These are phyloP conservation scores for Rosalia funebris DNA, from an alignment of 2,888 invertebrate species.

Conservation along the genomic window DNA sequence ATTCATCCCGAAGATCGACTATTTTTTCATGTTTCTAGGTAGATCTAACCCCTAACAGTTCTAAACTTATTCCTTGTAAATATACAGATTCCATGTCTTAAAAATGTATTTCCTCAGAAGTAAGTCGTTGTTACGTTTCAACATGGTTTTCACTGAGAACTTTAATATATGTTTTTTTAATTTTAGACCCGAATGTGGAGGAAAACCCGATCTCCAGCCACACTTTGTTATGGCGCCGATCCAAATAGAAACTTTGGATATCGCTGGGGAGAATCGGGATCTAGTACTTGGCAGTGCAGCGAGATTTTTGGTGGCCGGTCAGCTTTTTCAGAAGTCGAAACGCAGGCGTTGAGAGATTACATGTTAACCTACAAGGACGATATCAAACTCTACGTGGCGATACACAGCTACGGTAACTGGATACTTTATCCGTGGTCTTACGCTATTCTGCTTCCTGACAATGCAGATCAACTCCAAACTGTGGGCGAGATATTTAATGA, in stretches of 20 bases:
- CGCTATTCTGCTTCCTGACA: constrained; percentile 66
- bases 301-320: constrained; percentile 64
- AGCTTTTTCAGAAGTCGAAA: constrained; percentile 68
- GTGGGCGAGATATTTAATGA: constrained; percentile 63
- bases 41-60: too few species aligned
- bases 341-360: constrained; percentile 69
- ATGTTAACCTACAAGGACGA: constrained; percentile 64
- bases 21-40: too few species aligned
- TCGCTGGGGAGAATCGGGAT: constrained; percentile 70
- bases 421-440: constrained; percentile 76
- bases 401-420: constrained; percentile 80
- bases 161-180: too few species aligned
- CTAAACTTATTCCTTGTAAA: too few species aligned
- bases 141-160: too few species aligned
- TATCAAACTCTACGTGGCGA: constrained; percentile 73
- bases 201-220: constrained; percentile 45
- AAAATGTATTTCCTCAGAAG: too few species aligned
- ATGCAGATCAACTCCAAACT: constrained; percentile 63
- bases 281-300: constrained; percentile 59
- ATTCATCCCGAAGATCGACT: too few species aligned
- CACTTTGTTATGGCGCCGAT: constrained; percentile 44
- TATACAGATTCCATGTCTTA: too few species aligned
- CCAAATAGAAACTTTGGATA: constrained; percentile 68
- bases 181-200: constrained; percentile 51
- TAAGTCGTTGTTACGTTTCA: too few species aligned